phyloP scores from a whole-genome alignment of 2,888 invertebrate species.

The Mactromeris polynyma region DNA sequence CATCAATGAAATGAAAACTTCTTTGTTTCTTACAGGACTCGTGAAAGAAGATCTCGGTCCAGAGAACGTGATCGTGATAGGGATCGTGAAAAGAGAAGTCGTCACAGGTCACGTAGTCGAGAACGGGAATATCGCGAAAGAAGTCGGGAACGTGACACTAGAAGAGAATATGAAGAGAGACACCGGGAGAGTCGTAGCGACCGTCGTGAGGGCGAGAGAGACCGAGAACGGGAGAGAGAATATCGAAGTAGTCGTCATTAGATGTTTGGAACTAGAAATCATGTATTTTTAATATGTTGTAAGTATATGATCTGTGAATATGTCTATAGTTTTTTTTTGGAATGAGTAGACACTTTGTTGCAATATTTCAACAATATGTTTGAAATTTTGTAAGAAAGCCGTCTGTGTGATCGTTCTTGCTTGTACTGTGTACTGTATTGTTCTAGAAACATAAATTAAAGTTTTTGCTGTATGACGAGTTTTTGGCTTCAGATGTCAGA shows the following conservation, averaged over 20 bases:
- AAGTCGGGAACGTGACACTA: conserved; percentile 89
- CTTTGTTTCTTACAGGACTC: conserved; percentile 19
- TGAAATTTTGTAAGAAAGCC: conserved; percentile 10
- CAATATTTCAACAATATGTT: conserved; percentile 2
- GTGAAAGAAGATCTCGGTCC: conserved; percentile 91
- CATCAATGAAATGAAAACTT: neutral
- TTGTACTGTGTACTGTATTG: neutral
- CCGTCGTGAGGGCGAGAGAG: conserved; percentile 83
- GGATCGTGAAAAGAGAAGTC: conserved; percentile 84
- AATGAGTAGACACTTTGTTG: neutral
- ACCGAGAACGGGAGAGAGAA: conserved; percentile 86
- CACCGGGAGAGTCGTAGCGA: conserved; percentile 77
- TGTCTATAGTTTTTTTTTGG: neutral
- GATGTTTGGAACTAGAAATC: neutral
- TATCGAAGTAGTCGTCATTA: conserved; percentile 78
- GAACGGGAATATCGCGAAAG: conserved; percentile 90
- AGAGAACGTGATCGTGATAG: conserved; percentile 90
- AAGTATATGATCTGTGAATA: conserved; percentile 27
- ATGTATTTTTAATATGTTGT: conserved; percentile 18
- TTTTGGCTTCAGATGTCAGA: conserved; percentile 1
- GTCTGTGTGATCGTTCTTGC: neutral
- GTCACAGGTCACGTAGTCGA: conserved; percentile 86
- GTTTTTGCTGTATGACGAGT: neutral
- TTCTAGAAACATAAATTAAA: neutral
- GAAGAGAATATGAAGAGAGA: conserved; percentile 83